Evolutionary conservation across 2,113 vertebrate genomes (phyloP).

Genomic region (Tonatia bakeri): DNA sequence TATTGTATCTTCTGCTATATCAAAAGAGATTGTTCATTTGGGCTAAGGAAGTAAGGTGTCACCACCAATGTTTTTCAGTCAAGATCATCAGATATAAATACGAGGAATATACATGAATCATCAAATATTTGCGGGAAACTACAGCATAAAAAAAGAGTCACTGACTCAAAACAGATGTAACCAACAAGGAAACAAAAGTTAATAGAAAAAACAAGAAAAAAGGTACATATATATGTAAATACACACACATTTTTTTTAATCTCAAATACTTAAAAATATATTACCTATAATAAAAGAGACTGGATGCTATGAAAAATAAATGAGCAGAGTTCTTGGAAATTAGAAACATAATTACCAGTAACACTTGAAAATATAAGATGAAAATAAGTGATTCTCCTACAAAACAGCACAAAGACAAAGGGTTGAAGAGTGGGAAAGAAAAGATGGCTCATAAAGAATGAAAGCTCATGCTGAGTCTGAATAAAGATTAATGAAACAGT

Average conservation of each 20-base stretch:
- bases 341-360: constrained; percentile 20
- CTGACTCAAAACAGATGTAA: background rate
- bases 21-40: background rate
- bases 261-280: background rate
- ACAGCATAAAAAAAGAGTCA: background rate
- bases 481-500: background rate
- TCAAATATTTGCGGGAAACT: background rate
- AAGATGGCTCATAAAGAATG: background rate
- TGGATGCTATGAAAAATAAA: background rate
- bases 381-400: background rate
- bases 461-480: background rate
- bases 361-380: background rate
- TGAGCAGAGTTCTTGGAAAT: background rate
- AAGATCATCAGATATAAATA: constrained; percentile 35
- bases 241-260: background rate
- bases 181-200: background rate
- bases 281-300: background rate
- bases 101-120: background rate
- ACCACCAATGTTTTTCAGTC: constrained; percentile 34
- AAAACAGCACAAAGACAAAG: background rate
- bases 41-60: constrained; percentile 23
- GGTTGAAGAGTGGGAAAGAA: background rate
- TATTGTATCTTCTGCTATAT: background rate
- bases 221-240: background rate
- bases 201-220: background rate